phyloP scores from a whole-genome alignment of 1,140 invertebrate species.

The Lanistes nyassanus region DNA sequence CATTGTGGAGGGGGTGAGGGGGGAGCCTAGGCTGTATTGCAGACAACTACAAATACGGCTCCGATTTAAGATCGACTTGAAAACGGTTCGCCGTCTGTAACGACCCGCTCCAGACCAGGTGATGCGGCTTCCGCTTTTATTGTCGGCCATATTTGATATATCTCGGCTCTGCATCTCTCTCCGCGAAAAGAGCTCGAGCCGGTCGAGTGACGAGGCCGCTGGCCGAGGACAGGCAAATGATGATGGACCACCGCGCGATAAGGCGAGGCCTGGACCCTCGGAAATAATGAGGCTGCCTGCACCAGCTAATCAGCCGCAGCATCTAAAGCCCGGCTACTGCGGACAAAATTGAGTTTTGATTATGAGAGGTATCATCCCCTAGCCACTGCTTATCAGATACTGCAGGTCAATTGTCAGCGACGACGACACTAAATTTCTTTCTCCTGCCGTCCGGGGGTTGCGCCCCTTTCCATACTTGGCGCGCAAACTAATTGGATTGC shows the following conservation, averaged over 20 bases:
- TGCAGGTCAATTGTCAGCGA: slow-evolving; percentile 27
- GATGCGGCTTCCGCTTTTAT: background rate
- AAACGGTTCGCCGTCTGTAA: no score
- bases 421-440: slow-evolving; percentile 30
- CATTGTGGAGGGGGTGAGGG: no score
- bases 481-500: slow-evolving; percentile 24
- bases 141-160: slow-evolving; percentile 17
- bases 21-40: no score
- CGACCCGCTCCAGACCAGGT: no score
- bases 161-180: slow-evolving; percentile 17
- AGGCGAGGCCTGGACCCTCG: background rate
- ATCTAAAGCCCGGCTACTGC: slow-evolving; percentile 9
- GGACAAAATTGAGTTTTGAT: slow-evolving; percentile 27
- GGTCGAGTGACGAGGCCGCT: background rate
- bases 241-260: slow-evolving; percentile 20
- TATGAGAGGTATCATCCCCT: slow-evolving; percentile 28
- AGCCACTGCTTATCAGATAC: slow-evolving; percentile 26
- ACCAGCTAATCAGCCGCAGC: slow-evolving; percentile 8
- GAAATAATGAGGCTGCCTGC: slow-evolving; percentile 21
- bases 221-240: slow-evolving; percentile 22
- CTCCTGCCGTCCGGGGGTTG: background rate
- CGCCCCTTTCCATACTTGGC: slow-evolving; percentile 17
- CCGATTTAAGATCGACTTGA: no score
- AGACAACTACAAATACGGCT: no score
- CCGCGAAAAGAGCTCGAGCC: slow-evolving; percentile 18